These are phyloP conservation scores for Etheostoma perlongum DNA, from an alignment of 2,797 vertebrate genomes.

Conservation along the genomic window DNA sequence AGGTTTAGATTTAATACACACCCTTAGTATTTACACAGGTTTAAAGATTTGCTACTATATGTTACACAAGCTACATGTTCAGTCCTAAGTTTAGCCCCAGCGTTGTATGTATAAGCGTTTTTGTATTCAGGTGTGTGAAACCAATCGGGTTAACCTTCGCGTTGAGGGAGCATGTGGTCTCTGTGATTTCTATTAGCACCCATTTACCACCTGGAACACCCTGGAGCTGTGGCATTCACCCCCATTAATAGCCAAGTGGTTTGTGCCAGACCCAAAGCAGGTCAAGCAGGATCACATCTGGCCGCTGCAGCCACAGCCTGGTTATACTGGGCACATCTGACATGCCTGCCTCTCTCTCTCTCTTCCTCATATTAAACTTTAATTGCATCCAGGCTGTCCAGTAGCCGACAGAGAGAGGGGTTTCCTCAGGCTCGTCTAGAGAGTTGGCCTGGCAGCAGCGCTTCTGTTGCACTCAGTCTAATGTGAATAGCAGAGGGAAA, in stretches of 20 bases:
- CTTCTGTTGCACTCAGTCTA: constrained; percentile 37
- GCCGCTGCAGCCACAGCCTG: constrained; percentile 58
- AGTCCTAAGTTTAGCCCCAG: constrained; percentile 3
- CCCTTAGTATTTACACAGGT: constrained; percentile 5
- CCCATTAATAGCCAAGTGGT: constrained; percentile 51
- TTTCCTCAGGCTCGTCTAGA: constrained; percentile 65
- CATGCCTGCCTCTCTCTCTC: constrained; percentile 36
- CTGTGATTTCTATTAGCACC: constrained; percentile 57
- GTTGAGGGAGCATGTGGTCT: constrained; percentile 41
- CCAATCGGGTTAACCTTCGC: constrained; percentile 42
- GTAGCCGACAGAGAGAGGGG: constrained; percentile 60
- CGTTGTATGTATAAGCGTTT: constrained; percentile 13
- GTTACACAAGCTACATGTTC: constrained; percentile 19
- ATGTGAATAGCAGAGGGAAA: constrained; percentile 53
- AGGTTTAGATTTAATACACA: background rate
- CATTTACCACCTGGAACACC: constrained; percentile 71
- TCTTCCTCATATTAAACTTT: constrained; percentile 63
- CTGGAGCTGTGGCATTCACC: constrained; percentile 56
- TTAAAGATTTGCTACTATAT: background rate
- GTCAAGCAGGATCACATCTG: constrained; percentile 67
- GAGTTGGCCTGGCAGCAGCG: constrained; percentile 31
- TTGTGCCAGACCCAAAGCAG: constrained; percentile 45
- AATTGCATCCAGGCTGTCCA: constrained; percentile 73
- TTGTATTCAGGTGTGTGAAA: constrained; percentile 36
- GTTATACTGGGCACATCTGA: constrained; percentile 54